phyloP scores from a whole-genome alignment of 2,113 vertebrate species.

The Gadus macrocephalus region DNA sequence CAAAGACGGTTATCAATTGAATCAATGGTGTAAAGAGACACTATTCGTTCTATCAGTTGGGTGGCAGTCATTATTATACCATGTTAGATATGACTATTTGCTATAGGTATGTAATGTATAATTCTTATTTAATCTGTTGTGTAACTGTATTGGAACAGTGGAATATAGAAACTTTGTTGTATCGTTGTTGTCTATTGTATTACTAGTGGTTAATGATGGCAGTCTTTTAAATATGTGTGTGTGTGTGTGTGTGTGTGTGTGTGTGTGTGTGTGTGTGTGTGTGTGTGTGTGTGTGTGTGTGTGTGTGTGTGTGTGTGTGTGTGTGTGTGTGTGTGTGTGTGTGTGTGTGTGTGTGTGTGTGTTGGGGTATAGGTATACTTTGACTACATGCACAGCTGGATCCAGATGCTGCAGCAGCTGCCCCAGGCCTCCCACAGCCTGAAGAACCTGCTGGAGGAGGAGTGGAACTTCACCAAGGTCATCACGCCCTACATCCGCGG shows the following conservation, averaged over 20 bases:
- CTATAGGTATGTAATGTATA: too few relatives aligned
- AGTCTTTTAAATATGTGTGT: too few relatives aligned
- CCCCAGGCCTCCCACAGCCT: constrained; percentile 97
- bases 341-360: constrained; percentile 2
- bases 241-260: constrained; percentile 1
- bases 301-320: background rate
- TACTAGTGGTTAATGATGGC: too few relatives aligned
- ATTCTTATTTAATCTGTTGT: too few relatives aligned
- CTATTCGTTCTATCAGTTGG: too few relatives aligned
- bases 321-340: background rate
- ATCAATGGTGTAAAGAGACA: too few relatives aligned
- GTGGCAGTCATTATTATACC: too few relatives aligned
- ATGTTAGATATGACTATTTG: too few relatives aligned
- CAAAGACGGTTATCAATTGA: too few relatives aligned
- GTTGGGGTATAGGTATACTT: constrained; percentile 86
- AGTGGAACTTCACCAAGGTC: constrained; percentile 99
- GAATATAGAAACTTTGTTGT: too few relatives aligned
- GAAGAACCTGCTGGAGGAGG: constrained; percentile 97
- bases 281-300: constrained; percentile 1
- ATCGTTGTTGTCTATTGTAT: too few relatives aligned
- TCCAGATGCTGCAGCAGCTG: constrained; percentile 97
- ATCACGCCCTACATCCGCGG: constrained; percentile 96
- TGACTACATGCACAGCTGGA: constrained; percentile 99
- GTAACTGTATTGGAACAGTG: too few relatives aligned
- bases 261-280: background rate